Conservation (phyloP, 92 coral and sea anemone genomes). For the Anthopleura xanthogrammica region DNA sequence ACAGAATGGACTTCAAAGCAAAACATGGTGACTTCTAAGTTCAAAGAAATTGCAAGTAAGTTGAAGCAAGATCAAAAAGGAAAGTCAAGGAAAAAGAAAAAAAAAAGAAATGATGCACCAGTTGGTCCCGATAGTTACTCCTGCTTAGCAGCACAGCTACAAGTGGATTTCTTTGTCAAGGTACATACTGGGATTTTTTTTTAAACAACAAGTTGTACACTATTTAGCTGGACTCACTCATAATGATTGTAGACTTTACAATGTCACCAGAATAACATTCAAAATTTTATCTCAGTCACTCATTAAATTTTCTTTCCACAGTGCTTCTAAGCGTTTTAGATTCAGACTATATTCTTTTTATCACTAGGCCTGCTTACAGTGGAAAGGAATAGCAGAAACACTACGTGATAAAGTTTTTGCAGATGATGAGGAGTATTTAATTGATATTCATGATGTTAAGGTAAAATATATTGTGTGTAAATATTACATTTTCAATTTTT, state of each 20-base stretch:
- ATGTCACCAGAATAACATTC: too few species aligned
- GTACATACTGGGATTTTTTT: background rate
- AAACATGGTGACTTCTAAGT: background rate
- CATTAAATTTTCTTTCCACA: too few species aligned
- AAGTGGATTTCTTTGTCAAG: background rate
- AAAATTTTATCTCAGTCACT: too few species aligned
- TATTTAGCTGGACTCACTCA: too few species aligned
- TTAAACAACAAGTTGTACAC: too few species aligned
- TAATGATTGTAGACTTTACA: too few species aligned
- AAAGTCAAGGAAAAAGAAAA: background rate
- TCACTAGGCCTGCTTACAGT: slow-evolving; percentile 5
- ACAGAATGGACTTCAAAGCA: background rate
- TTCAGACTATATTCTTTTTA: too few species aligned
- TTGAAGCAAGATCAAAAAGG: background rate
- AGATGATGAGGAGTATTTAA: slow-evolving; percentile 6
- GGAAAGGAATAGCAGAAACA: slow-evolving; percentile 15
- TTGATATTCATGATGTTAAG: slow-evolving; percentile 14
- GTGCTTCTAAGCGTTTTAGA: too few species aligned
- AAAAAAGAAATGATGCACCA: too few species aligned
- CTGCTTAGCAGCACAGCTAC: background rate
- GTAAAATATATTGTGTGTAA: background rate
- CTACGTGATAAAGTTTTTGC: slow-evolving; percentile 9
- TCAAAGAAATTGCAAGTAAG: background rate
- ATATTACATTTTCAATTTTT: background rate
- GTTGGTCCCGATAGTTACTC: background rate